phyloP scores from a whole-genome alignment of 2,797 vertebrate genomes.

The Eospalax fontanierii region DNA sequence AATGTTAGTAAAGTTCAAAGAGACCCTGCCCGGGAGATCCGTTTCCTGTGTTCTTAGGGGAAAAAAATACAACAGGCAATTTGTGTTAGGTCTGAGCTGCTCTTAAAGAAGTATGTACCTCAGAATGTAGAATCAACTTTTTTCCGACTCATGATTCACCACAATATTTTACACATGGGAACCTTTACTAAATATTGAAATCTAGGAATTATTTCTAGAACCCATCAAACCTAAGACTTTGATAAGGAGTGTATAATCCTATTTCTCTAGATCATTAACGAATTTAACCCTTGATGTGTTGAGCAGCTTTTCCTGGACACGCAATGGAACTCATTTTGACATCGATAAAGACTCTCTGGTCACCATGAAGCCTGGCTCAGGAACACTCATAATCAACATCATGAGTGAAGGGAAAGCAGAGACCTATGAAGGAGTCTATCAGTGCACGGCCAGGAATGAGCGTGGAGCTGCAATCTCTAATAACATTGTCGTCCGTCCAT shows the following conservation, averaged over 20 bases:
- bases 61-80: slow-evolving; percentile 76
- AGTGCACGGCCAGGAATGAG: slow-evolving; percentile 96
- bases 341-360: slow-evolving; percentile 94
- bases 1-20: slow-evolving; percentile 86
- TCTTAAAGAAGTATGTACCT: slow-evolving; percentile 56
- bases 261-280: slow-evolving; percentile 63
- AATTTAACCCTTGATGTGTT: slow-evolving; percentile 64
- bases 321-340: slow-evolving; percentile 97
- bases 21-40: slow-evolving; percentile 74
- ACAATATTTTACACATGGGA: neutral
- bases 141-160: slow-evolving; percentile 50
- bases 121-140: slow-evolving; percentile 60
- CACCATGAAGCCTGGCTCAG: slow-evolving; percentile 94
- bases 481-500: slow-evolving; percentile 95
- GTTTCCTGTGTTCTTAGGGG: slow-evolving; percentile 55
- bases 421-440: slow-evolving; percentile 96
- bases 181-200: slow-evolving; percentile 51
- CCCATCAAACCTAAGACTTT: neutral
- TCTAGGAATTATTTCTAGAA: slow-evolving; percentile 47
- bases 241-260: slow-evolving; percentile 37
- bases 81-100: slow-evolving; percentile 56
- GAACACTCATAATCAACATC: slow-evolving; percentile 96
- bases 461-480: slow-evolving; percentile 96
- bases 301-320: slow-evolving; percentile 97
- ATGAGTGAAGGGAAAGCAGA: slow-evolving; percentile 94